These are phyloP conservation scores for Columba janthina DNA, from an alignment of 2,113 vertebrate species.

Conservation along the genomic window DNA sequence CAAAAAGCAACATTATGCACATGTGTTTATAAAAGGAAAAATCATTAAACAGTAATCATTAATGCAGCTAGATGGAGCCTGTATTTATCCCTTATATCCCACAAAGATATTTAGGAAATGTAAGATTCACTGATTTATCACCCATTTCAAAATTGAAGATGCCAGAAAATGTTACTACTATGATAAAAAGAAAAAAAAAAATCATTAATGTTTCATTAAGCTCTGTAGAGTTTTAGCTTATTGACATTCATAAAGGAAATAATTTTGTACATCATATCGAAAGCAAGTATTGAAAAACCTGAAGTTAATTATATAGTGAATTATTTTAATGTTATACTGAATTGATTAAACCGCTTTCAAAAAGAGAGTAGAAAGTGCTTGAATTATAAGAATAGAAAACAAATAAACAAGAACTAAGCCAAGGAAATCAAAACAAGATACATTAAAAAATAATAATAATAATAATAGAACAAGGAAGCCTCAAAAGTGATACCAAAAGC, in stretches of 20 bases:
- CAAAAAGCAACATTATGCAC: background rate
- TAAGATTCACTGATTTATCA: background rate
- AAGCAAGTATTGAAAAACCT: background rate
- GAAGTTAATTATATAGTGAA: slow-evolving; percentile 18
- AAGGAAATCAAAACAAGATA: background rate
- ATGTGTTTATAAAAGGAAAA: background rate
- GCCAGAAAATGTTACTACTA: background rate
- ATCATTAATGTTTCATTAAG: slow-evolving; percentile 32
- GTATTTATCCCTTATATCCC: background rate
- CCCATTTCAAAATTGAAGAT: background rate
- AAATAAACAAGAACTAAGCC: background rate
- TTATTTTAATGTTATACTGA: slow-evolving; percentile 22
- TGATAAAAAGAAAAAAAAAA: background rate
- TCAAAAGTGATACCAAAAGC: background rate
- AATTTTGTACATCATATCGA: background rate
- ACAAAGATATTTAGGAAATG: background rate
- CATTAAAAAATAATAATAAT: background rate
- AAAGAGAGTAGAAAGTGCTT: background rate
- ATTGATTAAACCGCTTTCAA: background rate
- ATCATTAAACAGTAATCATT: background rate
- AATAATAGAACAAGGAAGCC: background rate
- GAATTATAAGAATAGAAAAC: background rate
- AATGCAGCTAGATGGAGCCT: background rate
- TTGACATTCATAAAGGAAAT: slow-evolving; percentile 4
- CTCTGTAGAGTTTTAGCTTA: background rate